Evolutionary conservation across 2,797 vertebrate species (phyloP), one percentile per base, ranked within the genome.

Genomic region (Enteromius anoplus): DNA sequence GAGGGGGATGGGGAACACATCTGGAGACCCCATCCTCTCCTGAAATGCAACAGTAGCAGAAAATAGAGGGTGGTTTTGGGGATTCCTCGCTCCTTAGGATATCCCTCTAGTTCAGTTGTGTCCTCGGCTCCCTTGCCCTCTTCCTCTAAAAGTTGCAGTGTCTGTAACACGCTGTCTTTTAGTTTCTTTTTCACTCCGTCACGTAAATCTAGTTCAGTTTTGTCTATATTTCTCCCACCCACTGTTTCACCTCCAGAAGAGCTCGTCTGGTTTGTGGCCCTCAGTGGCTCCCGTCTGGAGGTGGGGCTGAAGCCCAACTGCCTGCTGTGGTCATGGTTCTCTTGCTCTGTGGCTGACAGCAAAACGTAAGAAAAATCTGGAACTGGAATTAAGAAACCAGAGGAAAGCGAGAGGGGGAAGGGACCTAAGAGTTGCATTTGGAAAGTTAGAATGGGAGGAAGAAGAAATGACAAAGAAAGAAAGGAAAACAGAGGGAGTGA

Each of bases 301-400:
- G 87, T 82, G 83, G 75, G 66, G 87, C 83, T 79, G 60, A 80
- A 84, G 82, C 78, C 88, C 58, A 76, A 83, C 72, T 85, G 86
- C 85, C 86, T 85, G 76, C 80, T 88, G 88, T 86, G 88, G 84
- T 87, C 85, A 84, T 85, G 85, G 85, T 84, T 87, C 76, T 83
- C 60, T 55, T 65, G 70, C 79, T 77, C 79, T 89, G 81, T 83
- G 82, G 82, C 82, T 81, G 64, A 85, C 65, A 75, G 84, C 71
- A 82, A 83, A 68, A 81, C 69, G 78, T 83, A 85, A 85, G 80
- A 89, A 81, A 82, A 78, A 86, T 84, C 85, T 86, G 71, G 82
- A 86, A 82, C 65, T 84, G 65, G 83, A 89, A 89, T 89, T 87
- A 84, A 71, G 76, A 88, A 89, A 85, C 72, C 86, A 89, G 84